These are phyloP conservation scores for Aeoliscus strigatus DNA, from an alignment of 2,797 vertebrate species.

Conservation along the genomic window DNA sequence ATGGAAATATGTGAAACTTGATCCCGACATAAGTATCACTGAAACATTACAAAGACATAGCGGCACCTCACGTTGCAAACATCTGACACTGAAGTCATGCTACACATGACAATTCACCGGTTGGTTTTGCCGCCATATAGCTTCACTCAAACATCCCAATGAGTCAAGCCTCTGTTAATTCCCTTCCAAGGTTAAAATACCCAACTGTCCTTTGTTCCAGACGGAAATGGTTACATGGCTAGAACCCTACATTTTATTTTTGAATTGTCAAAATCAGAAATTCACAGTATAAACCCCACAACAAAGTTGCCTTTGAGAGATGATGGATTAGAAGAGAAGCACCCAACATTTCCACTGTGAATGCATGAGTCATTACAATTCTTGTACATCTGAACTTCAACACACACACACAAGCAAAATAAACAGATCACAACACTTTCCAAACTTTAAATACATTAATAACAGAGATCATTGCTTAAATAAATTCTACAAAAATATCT, in stretches of 20 bases:
- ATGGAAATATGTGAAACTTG: no score
- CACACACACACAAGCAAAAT: constrained; percentile 49
- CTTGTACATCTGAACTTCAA: constrained; percentile 23
- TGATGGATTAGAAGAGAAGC: constrained; percentile 37
- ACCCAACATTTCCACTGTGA: constrained; percentile 29
- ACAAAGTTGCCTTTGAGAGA: constrained; percentile 35
- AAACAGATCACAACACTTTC: constrained; percentile 69
- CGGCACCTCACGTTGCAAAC: no score
- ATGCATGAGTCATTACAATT: constrained; percentile 33
- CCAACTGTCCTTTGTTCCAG: no score
- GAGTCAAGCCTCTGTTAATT: no score
- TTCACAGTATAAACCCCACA: constrained; percentile 54
- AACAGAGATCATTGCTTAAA: constrained; percentile 88
- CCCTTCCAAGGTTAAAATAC: no score
- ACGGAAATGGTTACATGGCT: no score
- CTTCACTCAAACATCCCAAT: no score
- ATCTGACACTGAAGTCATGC: no score
- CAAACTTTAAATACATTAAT: constrained; percentile 78
- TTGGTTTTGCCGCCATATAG: no score
- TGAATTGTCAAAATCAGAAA: constrained; percentile 33
- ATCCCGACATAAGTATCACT: no score
- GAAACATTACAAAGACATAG: no score
- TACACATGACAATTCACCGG: no score
- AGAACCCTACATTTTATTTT: constrained; percentile 39
- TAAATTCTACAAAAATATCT: constrained; percentile 91